Base-by-base conservation (phyloP, 2,888 invertebrate genomes). In the Trichogramma evanescens region DNA sequence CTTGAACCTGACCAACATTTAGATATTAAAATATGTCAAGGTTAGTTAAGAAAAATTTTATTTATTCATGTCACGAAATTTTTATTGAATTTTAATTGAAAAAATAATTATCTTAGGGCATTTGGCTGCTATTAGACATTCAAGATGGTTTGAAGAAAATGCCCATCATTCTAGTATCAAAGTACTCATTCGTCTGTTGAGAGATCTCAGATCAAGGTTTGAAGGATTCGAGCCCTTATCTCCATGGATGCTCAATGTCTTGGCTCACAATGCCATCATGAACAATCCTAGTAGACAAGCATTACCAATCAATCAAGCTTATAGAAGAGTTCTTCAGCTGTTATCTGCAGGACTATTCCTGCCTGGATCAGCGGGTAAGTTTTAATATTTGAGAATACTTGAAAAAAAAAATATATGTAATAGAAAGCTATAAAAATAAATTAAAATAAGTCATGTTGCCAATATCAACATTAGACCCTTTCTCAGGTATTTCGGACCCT, bases 111-210 rank as follows among this genome's bases (percentile, higher is more conserved):
- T 56, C 58, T 51, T 45, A 78, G 88, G 91, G 58, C 95, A 97
- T 77, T 80, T 96, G 71, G 93, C 95, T 0, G 94, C 96, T 0
- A 95, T 98, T 64, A 84, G 96, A 40, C 98, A 98, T 78, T 92
- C 94, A 62, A 86, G 95, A 41, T 99, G 98, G 98, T 97, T 97
- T 77, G 97, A 97, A 74, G 97, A 97, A 77, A 95, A 96, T 73
- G 95, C 95, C 0, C 95, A 93, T 75, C 96, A 97, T 78, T 95
- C 96, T 5, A 94, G 94, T 38, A 94, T 97, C 63, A 96, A 96
- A 83, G 93, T 93, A 5, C 80, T 99, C 9, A 95, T 98, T 68
- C 86, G 98, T 2, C 83, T 99, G 39, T 81, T 99, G n/a, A 86
- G 95, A 64, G 98, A 98, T 81, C 84, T 98, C 71, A 87, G 92